phyloP scores from a whole-genome alignment of 2,113 vertebrate species.

The Clupea harengus region DNA sequence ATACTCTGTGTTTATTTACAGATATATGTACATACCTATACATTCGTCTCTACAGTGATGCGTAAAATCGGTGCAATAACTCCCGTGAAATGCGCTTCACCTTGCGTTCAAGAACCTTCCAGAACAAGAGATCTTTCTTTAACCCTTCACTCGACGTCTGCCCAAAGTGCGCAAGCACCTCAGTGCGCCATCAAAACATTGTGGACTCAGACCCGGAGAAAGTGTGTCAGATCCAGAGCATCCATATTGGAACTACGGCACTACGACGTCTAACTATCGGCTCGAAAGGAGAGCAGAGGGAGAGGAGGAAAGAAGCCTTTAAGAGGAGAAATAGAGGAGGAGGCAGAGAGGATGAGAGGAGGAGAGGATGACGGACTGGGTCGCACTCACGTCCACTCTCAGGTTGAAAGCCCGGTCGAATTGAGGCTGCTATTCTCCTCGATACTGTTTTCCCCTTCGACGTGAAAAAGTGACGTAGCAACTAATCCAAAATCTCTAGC shows the following conservation, averaged over 20 bases:
- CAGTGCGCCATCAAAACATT: constrained; percentile 52
- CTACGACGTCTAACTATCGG: constrained; percentile 62
- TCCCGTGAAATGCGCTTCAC: constrained; percentile 59
- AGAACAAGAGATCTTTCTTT: constrained; percentile 81
- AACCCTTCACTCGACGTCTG: constrained; percentile 71
- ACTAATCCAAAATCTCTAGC: constrained; percentile 73
- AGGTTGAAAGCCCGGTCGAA: constrained; percentile 68
- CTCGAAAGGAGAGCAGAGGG: constrained; percentile 52
- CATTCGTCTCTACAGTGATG: constrained; percentile 19
- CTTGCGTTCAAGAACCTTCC: constrained; percentile 77
- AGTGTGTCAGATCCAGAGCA: constrained; percentile 76
- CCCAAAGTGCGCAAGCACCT: constrained; percentile 60
- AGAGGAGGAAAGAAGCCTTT: constrained; percentile 60
- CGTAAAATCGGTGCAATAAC: constrained; percentile 31
- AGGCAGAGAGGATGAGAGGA: constrained; percentile 31
- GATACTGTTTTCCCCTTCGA: constrained; percentile 72
- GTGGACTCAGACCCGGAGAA: constrained; percentile 49
- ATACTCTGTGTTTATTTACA: neutral
- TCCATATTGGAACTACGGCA: constrained; percentile 72
- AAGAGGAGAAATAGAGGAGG: constrained; percentile 57
- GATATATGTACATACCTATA: constrained; percentile 10
- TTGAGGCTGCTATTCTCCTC: constrained; percentile 68
- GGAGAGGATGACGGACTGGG: constrained; percentile 36
- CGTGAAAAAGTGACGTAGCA: constrained; percentile 82
- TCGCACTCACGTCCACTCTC: constrained; percentile 66